Evolutionary conservation across 2,797 vertebrate genomes (phyloP), one percentile per base, ranked within the genome.

Genomic region (Urosaurus nigricauda): DNA sequence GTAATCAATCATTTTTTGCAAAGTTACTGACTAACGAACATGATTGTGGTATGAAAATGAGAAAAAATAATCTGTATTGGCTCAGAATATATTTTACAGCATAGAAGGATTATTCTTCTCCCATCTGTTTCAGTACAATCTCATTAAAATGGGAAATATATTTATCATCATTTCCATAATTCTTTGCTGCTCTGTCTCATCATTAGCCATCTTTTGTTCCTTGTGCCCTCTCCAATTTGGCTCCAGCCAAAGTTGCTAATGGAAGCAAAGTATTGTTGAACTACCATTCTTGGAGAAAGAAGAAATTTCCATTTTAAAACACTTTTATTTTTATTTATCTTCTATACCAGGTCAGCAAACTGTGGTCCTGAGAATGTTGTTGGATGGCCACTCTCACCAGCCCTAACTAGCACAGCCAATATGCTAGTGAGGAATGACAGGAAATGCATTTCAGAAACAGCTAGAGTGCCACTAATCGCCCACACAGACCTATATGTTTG

Each of bases 1-100:
- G 26, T 40, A 87, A 35, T 56, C 78, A 85, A 91, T 53, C 29
- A 68, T 1, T 58, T 37, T 8, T 17, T 60, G 84, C 24, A n/a
- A 29, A 1, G 16, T 58, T 68, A 14, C 37, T 86, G 47, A 24
- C 87, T 40, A 5, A 73, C 53, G 35, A 87, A 84, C 26, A 32
- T 87, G 63, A 79, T 71, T 79, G 43, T 87, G 74, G 32, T n/a
- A 89, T 29, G 43, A n/a, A 71, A 80, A 80, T 73, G 29, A 32
- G 24, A 21, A 51, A 51, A 14, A 19, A 79, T 80, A 26, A 71
- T 12, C 51, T n/a, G 60, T n/a, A 37, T 70, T 32, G 26, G 16
- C 19, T 47, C 63, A 90, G 74, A 90, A 81, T 53, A 35, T 8
- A 74, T 16, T 26, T 58, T 17, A 40, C 8, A 51, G 2, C 68